Conservation (phyloP, 2,888 invertebrate genomes). For the Amitus sp. region DNA sequence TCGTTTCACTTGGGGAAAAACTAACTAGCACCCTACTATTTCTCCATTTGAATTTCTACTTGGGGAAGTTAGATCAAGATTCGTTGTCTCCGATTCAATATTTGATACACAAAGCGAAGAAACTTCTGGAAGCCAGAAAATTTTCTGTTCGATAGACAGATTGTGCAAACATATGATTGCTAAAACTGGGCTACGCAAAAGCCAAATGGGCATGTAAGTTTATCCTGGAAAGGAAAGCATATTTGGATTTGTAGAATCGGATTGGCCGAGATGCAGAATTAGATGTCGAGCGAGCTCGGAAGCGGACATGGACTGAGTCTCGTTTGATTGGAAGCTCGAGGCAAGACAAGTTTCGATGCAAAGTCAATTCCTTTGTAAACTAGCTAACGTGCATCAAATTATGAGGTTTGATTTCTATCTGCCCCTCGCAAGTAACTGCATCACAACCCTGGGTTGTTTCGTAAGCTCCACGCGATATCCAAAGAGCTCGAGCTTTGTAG, state of each 20-base stretch:
- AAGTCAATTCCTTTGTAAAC: conserved; percentile 21
- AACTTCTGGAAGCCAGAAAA: neutral
- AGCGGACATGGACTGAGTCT: conserved; percentile 9
- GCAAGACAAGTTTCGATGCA: conserved; percentile 23
- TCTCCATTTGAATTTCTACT: no score
- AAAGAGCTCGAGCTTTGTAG: no score
- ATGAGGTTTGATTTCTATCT: conserved; percentile 16
- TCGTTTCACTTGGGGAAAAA: no score
- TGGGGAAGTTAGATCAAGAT: no score
- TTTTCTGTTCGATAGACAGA: no score
- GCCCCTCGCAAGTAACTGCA: conserved; percentile 6
- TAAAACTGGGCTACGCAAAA: no score
- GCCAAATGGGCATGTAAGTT: neutral
- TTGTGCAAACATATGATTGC: no score
- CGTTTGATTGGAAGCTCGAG: conserved; percentile 27
- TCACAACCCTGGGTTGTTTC: conserved; percentile 1
- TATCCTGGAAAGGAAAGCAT: neutral
- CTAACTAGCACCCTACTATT: no score
- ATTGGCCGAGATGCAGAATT: conserved; percentile 18
- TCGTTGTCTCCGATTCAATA: no score
- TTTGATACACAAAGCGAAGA: neutral
- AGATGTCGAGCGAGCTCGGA: conserved; percentile 12
- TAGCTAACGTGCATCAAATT: conserved; percentile 14
- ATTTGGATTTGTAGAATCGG: conserved; percentile 15
- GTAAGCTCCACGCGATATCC: neutral